A percentile compares a stretch with the other conserved stretches of the same genome.
These are phyloP conservation scores for Phalera bucephala DNA, from an alignment of 2,888 invertebrate species.

Conservation along the genomic window DNA sequence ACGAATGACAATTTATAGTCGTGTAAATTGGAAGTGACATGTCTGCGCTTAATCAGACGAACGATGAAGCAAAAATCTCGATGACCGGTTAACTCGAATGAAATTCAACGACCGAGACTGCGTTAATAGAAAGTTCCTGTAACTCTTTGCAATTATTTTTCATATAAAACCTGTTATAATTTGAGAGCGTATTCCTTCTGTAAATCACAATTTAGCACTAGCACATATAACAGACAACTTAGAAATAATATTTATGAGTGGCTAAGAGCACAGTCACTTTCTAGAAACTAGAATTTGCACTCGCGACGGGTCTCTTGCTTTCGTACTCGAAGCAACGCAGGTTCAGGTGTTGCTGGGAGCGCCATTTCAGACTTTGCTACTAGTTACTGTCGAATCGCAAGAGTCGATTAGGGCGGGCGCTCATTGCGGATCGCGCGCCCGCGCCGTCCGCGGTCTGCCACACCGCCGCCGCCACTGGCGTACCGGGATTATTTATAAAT, in stretches of 20 bases:
- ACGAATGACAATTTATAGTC: constrained; percentile 51
- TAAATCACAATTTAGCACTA: not conserved
- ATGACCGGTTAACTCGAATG: constrained; percentile 31
- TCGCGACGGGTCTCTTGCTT: constrained; percentile 30
- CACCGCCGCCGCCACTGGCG: constrained; percentile 81
- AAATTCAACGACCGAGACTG: constrained; percentile 12
- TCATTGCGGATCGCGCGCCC: constrained; percentile 75
- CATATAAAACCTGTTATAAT: not conserved
- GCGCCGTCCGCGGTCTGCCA: constrained; percentile 80
- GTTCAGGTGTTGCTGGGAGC: constrained; percentile 11
- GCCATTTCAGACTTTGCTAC: constrained; percentile 21
- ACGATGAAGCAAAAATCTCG: constrained; percentile 40
- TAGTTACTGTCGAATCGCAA: constrained; percentile 51
- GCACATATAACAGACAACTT: not conserved
- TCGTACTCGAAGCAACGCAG: constrained; percentile 10
- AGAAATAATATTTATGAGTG: not conserved
- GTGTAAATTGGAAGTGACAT: constrained; percentile 52
- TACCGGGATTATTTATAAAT: constrained; percentile 81
- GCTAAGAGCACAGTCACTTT: constrained; percentile 34
- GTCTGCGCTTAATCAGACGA: constrained; percentile 54
- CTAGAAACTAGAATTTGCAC: constrained; percentile 31
- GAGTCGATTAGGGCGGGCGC: constrained; percentile 64
- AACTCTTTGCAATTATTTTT: constrained; percentile 6
- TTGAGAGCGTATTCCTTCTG: not conserved
- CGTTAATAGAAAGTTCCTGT: constrained; percentile 14